Evolutionary conservation across 1,140 invertebrate species (phyloP).

Genomic region (Pomacea maculata): DNA sequence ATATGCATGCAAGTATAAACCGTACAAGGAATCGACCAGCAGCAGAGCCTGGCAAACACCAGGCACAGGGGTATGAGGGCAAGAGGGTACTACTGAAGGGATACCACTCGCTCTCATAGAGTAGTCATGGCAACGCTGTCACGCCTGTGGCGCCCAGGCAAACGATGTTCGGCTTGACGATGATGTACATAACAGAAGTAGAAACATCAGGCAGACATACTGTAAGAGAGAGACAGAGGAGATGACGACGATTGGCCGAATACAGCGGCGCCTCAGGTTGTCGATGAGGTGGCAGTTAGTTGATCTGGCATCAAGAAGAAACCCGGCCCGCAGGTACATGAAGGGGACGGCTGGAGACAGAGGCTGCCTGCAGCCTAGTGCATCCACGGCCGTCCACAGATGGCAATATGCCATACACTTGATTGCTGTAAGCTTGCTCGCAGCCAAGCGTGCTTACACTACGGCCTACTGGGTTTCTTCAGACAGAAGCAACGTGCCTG

Average conservation of each 20-base stretch:
- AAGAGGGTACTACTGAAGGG: too few species aligned
- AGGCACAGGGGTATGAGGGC: too few species aligned
- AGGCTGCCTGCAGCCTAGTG: constrained; percentile 20
- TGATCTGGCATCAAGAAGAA: constrained; percentile 13
- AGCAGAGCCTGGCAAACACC: too few species aligned
- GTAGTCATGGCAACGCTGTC: too few species aligned
- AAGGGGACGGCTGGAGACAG: neutral
- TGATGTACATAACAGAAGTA: neutral
- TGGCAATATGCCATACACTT: constrained; percentile 63
- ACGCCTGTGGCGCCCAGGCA: too few species aligned
- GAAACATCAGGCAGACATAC: neutral
- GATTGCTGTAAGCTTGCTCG: constrained; percentile 41
- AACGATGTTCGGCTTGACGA: too few species aligned
- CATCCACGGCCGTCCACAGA: constrained; percentile 23
- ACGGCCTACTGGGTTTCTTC: constrained; percentile 57
- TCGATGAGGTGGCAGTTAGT: neutral
- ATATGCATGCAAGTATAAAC: too few species aligned
- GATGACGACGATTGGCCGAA: neutral
- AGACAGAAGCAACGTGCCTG: constrained; percentile 35
- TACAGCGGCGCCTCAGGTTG: too few species aligned
- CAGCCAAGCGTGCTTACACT: constrained; percentile 49
- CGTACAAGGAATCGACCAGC: too few species aligned
- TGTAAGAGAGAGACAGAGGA: constrained; percentile 5
- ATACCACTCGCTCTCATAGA: too few species aligned
- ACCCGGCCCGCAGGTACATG: constrained; percentile 16